Conservation (phyloP, 2,888 invertebrate genomes). For the Drosophila barbarae region DNA sequence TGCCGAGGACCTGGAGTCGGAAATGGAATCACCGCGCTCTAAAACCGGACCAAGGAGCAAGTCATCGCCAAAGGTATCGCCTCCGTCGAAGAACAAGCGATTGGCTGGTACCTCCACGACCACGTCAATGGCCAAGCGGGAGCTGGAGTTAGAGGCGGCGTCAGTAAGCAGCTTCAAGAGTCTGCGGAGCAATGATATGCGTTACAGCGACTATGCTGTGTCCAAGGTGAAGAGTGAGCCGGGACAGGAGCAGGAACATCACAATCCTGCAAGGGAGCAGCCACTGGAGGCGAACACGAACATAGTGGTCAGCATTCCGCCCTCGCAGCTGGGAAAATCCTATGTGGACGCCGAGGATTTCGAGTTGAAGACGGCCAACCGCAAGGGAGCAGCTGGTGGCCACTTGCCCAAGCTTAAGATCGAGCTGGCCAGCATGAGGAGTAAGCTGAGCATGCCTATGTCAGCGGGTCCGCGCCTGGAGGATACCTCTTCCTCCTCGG, state of each 20-base stretch:
- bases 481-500: slow-evolving; percentile 29
- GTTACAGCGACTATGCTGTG: slow-evolving; percentile 75
- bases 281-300: slow-evolving; percentile 46
- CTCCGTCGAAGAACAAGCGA: slow-evolving; percentile 56
- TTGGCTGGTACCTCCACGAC: slow-evolving; percentile 3
- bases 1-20: slow-evolving; percentile 57
- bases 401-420: slow-evolving; percentile 78
- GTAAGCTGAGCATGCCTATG: slow-evolving; percentile 74
- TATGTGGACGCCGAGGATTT: slow-evolving; percentile 71
- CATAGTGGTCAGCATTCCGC: slow-evolving; percentile 79
- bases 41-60: slow-evolving; percentile 50
- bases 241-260: slow-evolving; percentile 19
- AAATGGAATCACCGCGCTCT: slow-evolving; percentile 43
- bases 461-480: slow-evolving; percentile 72
- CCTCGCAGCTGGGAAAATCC: slow-evolving; percentile 71
- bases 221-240: slow-evolving; percentile 59
- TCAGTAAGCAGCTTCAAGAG: slow-evolving; percentile 76
- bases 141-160: slow-evolving; percentile 47
- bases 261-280: slow-evolving; percentile 36
- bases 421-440: slow-evolving; percentile 75
- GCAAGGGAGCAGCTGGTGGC: slow-evolving; percentile 52
- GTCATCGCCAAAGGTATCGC: slow-evolving; percentile 28
- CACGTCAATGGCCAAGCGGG: slow-evolving; percentile 42
- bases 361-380: slow-evolving; percentile 78
- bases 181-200: slow-evolving; percentile 78